Base-by-base conservation (phyloP, 1,140 invertebrate genomes). In the Lamellibrachia luymesi region DNA sequence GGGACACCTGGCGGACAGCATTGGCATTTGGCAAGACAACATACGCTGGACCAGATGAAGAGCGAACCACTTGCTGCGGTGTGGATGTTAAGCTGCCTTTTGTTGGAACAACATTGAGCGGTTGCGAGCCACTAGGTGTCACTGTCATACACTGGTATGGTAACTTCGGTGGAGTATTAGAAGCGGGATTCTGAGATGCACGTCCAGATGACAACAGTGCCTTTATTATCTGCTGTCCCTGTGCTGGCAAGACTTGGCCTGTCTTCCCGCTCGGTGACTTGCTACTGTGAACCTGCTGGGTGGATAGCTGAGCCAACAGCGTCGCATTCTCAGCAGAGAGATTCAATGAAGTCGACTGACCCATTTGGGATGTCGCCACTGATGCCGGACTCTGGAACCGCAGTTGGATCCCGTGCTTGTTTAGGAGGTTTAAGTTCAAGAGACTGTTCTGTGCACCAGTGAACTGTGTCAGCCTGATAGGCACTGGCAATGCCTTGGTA, bases 401-500 rank as follows among this genome's bases (percentile, higher is more conserved):
- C 64, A 80, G 64, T 22, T 80, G 64, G 13, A 80, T 50, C 4
- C 91, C 91, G 52, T 92, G 91, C 22, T 50, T 93, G 93, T 80
- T 94, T 94, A 5, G 50, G 51, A 25, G 92, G 91, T 51, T 80
- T 17, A 80, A 17, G 64, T 80, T 80, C 64, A 80, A 80, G 64
- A 80, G 13, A 22, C 64, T 80, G 17, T 80, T 80, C 64, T 80
- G 64, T 80, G 64, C 64, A 22, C 64, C 64, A 22, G 64, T 80
- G 64, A 80, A 80, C 64, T 6, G 64, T 17, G 64, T 80, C 64
- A 17, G 13, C 25, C 64, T 6, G 64, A 92, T 22, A 90, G 93
- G 38, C 94, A 64, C 90, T 92, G 93, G 52, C 80, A 51, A 49
- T 89, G 91, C 17, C 22, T 80, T 50, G 90, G 91, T 90, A 80